Percentiles rank a stretch among this genome's conserved stretches.
These are phyloP conservation scores for Axinella damicornis DNA, from an alignment of 37 sponge, comb jelly and placozoan genomes.

Conservation along the genomic window DNA sequence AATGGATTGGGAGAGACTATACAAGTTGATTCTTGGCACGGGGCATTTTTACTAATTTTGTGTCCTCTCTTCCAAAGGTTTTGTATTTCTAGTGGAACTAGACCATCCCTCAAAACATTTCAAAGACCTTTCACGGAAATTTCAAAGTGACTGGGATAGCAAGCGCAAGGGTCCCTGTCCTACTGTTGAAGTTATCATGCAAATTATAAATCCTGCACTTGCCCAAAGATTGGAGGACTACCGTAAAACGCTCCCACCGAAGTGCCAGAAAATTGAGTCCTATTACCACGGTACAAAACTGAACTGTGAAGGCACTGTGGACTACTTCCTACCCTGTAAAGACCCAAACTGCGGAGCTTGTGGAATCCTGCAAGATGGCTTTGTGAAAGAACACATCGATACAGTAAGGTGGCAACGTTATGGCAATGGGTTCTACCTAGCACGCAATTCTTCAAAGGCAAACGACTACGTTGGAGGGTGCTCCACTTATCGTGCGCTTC, in stretches of 20 bases:
- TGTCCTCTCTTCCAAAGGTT: no score
- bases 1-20: no score
- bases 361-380: slow-evolving; percentile 50
- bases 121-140: no score
- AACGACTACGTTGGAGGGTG: slow-evolving; percentile 67
- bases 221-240: neutral
- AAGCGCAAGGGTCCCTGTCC: neutral
- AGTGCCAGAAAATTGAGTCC: slow-evolving; percentile 12
- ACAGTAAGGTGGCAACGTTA: slow-evolving; percentile 30
- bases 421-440: slow-evolving; percentile 75
- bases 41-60: no score
- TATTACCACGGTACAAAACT: slow-evolving; percentile 72
- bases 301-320: slow-evolving; percentile 45
- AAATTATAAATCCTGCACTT: neutral
- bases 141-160: no score
- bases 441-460: slow-evolving; percentile 65
- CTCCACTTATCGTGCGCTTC: no score
- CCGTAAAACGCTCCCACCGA: neutral
- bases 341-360: slow-evolving; percentile 57
- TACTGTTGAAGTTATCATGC: neutral
- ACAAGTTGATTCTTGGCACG: no score
- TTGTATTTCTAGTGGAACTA: no score
- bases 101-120: no score
- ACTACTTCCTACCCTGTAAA: slow-evolving; percentile 22
- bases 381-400: slow-evolving; percentile 18